Base-by-base conservation (phyloP, 1,140 invertebrate genomes). In the Platyscapa corneri region DNA sequence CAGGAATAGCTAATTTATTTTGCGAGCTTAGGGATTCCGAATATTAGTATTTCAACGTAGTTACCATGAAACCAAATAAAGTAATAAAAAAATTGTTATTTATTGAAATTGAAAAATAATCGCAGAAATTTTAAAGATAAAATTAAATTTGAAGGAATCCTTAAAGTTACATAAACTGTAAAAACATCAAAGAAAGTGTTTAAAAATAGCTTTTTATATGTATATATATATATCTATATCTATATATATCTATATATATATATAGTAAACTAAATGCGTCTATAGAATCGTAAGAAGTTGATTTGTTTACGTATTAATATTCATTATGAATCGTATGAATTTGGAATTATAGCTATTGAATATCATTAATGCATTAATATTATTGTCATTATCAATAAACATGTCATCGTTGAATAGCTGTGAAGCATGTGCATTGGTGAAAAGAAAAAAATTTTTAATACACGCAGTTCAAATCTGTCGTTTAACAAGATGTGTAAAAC, bases 131-230 rank as follows among this genome's bases (percentile, higher is more conserved):
- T 67, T 85, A 72, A 75, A 84, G 49, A 78, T 12, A 23, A 80
- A 79, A 67, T 34, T 12, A 34, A n/a, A 20, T 64, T 75, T 56
- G 67, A 76, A 16, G 46, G 80, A 82, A 86, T 86, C 80, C 80
- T 86, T 79, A 42, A 82, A 53, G 27, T 49, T 53, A 76, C n/a
- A 10, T 39, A 78, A 67, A 77, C 8, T 86, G 74, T 86, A 86
- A 83, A 72, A 75, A 85, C 79, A 83, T 86, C 80, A 86, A 82
- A 77, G 85, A 86, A 86, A 86, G 85, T 86, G 80, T 86, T 86
- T 42, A 76, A 78, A 42, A 82, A 76, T 86, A 86, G 80, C 80
- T 86, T 86, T 86, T 82, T 86, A 86, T 86, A 85, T n/a, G n/a
- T n/a, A n/a, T n/a, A n/a, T n/a, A n/a, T n/a, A n/a, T n/a, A n/a